Evolutionary conservation across 1,140 invertebrate species (phyloP).

Genomic region (Harlomillsia oculata): DNA sequence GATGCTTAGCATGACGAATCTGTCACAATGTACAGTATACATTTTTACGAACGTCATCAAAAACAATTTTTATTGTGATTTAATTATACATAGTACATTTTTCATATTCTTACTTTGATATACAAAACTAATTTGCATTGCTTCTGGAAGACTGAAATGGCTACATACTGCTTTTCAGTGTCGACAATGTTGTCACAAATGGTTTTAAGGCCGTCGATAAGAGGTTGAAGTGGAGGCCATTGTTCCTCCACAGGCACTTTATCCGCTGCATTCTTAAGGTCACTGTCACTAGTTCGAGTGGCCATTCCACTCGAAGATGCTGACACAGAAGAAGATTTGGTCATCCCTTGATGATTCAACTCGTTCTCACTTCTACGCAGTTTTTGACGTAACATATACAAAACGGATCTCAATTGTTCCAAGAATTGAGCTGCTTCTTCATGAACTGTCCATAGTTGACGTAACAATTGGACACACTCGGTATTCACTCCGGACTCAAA

Average conservation of each 20-base stretch:
- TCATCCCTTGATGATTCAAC: conserved; percentile 9
- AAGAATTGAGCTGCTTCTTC: conserved; percentile 25
- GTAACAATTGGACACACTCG: conserved; percentile 29
- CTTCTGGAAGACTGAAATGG: conserved; percentile 26
- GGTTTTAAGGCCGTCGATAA: conserved; percentile 22
- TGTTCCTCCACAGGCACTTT: background rate
- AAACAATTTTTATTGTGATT: background rate
- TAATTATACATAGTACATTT: background rate
- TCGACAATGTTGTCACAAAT: conserved; percentile 28
- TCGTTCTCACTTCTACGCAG: conserved; percentile 13
- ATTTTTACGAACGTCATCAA: background rate
- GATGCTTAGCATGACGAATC: conserved; percentile 29
- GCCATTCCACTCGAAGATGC: background rate
- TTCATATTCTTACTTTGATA: conserved; percentile 18
- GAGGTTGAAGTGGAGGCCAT: conserved; percentile 9
- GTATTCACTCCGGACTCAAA: conserved; percentile 23
- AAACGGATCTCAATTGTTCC: background rate
- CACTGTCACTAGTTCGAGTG: background rate
- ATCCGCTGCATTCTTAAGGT: background rate
- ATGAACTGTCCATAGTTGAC: conserved; percentile 31
- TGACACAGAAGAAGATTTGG: conserved; percentile 1
- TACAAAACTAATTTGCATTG: conserved; percentile 33
- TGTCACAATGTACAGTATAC: background rate
- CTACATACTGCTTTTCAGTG: conserved; percentile 23
- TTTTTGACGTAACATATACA: conserved; percentile 4